Evolutionary conservation across 2,797 vertebrate species (phyloP).

Genomic region (Acanthiza pusilla): DNA sequence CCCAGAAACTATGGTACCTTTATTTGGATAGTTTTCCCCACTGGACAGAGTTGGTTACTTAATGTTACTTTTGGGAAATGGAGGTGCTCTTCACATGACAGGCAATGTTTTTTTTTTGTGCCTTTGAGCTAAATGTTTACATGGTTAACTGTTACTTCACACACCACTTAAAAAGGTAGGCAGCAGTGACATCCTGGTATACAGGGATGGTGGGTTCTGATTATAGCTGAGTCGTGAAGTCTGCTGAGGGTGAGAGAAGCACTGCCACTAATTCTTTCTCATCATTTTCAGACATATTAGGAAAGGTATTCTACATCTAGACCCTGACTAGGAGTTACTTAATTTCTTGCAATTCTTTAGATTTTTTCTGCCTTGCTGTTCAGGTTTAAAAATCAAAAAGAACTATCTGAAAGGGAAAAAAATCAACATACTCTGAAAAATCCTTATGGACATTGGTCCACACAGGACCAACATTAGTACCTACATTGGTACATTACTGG

Average conservation of each 20-base stretch:
- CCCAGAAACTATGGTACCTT: background rate
- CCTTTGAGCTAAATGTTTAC: background rate
- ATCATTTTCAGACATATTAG: background rate
- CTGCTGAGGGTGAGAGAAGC: background rate
- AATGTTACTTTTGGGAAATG: background rate
- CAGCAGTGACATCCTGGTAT: background rate
- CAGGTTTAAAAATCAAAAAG: slow-evolving; percentile 17
- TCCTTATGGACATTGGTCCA: background rate
- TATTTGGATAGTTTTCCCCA: background rate
- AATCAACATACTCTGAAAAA: background rate
- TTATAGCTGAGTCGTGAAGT: too few species aligned
- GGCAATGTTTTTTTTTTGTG: background rate
- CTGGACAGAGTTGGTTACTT: background rate
- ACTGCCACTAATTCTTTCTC: background rate
- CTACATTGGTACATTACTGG: background rate
- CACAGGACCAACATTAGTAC: background rate
- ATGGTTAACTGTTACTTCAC: background rate
- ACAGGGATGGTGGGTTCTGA: background rate
- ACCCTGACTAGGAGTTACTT: background rate
- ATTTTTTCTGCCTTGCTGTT: slow-evolving; percentile 35
- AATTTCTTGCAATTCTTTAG: slow-evolving; percentile 35
- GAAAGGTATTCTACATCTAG: slow-evolving; percentile 32
- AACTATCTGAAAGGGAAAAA: background rate
- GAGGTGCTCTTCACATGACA: background rate
- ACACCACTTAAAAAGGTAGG: background rate